These are phyloP conservation scores for Aphelocoma californica DNA, from an alignment of 2,797 vertebrate genomes.

Conservation along the genomic window DNA sequence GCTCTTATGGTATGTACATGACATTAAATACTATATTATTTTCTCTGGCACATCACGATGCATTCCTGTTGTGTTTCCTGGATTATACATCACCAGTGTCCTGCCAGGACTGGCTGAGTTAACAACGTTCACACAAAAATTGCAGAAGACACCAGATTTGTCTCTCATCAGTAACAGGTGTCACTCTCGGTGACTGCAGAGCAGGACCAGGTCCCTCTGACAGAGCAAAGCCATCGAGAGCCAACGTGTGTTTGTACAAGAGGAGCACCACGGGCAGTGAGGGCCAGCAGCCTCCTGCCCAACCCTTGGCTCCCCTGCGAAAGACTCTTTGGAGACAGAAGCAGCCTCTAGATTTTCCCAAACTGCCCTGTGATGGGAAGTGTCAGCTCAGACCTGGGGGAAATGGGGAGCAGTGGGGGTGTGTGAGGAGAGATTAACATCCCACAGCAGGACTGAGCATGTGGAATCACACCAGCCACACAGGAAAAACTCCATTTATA, in stretches of 20 bases:
- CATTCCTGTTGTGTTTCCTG: neutral
- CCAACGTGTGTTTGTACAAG: fast-evolving
- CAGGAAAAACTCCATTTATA: neutral
- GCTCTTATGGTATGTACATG: neutral
- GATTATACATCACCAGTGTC: neutral
- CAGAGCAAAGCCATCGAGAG: neutral
- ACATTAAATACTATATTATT: neutral
- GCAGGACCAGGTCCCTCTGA: neutral
- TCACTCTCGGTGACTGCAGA: neutral
- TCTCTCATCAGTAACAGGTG: neutral
- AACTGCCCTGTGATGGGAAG: neutral
- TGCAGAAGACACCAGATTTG: neutral
- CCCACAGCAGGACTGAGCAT: neutral
- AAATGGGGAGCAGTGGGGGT: fast-evolving
- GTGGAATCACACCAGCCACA: neutral
- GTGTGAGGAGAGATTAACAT: neutral
- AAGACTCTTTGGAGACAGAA: neutral
- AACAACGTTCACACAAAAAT: neutral
- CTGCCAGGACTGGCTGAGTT: neutral
- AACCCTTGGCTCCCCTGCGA: neutral
- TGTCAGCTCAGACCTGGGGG: neutral
- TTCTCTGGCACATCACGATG: neutral
- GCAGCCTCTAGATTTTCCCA: neutral
- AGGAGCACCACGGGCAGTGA: fast-evolving
- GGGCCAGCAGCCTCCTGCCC: neutral